These are phyloP conservation scores for Dioctria rufipes DNA, from an alignment of 2,888 invertebrate genomes.

Conservation along the genomic window DNA sequence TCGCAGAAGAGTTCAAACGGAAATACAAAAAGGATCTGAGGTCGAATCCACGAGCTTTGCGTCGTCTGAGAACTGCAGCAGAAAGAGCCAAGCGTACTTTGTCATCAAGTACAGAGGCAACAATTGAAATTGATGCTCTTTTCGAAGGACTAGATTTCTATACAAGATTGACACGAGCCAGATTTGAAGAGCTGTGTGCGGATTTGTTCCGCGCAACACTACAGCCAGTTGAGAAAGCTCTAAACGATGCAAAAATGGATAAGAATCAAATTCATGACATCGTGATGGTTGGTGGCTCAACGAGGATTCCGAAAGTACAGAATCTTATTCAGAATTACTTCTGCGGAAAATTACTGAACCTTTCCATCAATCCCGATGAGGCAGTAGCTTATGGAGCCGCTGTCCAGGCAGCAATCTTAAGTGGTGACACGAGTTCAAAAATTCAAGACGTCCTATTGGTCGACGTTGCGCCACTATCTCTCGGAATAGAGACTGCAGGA, in stretches of 20 bases:
- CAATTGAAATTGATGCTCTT: constrained; percentile 80
- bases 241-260: constrained; percentile 82
- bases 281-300: constrained; percentile 84
- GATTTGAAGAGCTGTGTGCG: constrained; percentile 81
- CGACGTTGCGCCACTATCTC: constrained; percentile 77
- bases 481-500: constrained; percentile 72
- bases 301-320: constrained; percentile 83
- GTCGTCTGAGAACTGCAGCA: constrained; percentile 80
- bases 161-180: constrained; percentile 78
- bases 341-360: constrained; percentile 78
- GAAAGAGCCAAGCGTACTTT: constrained; percentile 82
- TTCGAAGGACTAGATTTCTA: constrained; percentile 80
- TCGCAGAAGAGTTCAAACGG: constrained; percentile 87
- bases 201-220: constrained; percentile 80
- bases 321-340: constrained; percentile 81
- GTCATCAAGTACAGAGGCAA: constrained; percentile 81
- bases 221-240: constrained; percentile 81
- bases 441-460: constrained; percentile 80
- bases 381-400: constrained; percentile 84
- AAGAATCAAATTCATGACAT: constrained; percentile 82
- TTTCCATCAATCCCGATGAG: constrained; percentile 83
- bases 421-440: constrained; percentile 77
- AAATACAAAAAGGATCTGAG: constrained; percentile 79
- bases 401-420: constrained; percentile 79
- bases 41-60: constrained; percentile 75